Conservation (phyloP, 2,113 vertebrate genomes). For the Pelusios castaneus region DNA sequence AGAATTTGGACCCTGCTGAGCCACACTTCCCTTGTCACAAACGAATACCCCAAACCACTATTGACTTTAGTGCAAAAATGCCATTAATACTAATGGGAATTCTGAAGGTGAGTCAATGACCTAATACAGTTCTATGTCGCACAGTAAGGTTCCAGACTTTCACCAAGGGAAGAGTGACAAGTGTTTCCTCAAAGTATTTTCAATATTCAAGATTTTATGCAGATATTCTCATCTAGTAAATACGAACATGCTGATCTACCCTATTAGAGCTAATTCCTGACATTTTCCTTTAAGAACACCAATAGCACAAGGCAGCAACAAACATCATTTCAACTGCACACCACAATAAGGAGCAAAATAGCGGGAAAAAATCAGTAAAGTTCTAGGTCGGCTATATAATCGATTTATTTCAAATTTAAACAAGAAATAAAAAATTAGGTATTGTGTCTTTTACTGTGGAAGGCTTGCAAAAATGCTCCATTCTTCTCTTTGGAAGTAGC, state of each 20-base stretch:
- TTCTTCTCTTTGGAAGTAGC: conserved; percentile 10
- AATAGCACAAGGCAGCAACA: neutral
- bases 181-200: neutral
- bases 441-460: conserved; percentile 2
- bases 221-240: neutral
- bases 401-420: conserved; percentile 18
- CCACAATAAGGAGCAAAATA: neutral
- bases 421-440: conserved; percentile 18
- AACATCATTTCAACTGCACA: neutral
- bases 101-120: neutral
- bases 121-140: neutral
- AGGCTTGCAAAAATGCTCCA: conserved; percentile 17
- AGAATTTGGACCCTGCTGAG: conserved; percentile 56
- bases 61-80: conserved; percentile 49
- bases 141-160: conserved; percentile 21
- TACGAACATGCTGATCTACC: neutral
- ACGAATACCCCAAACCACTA: conserved; percentile 22
- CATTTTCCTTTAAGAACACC: neutral
- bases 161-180: conserved; percentile 1
- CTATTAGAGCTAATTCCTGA: neutral
- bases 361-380: neutral
- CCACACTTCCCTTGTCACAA: conserved; percentile 8
- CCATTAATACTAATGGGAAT: conserved; percentile 22
- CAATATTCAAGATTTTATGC: neutral
- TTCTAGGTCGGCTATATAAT: neutral